phyloP scores from a whole-genome alignment of 1,140 invertebrate species.

The Aphelenchoides fujianensis region DNA sequence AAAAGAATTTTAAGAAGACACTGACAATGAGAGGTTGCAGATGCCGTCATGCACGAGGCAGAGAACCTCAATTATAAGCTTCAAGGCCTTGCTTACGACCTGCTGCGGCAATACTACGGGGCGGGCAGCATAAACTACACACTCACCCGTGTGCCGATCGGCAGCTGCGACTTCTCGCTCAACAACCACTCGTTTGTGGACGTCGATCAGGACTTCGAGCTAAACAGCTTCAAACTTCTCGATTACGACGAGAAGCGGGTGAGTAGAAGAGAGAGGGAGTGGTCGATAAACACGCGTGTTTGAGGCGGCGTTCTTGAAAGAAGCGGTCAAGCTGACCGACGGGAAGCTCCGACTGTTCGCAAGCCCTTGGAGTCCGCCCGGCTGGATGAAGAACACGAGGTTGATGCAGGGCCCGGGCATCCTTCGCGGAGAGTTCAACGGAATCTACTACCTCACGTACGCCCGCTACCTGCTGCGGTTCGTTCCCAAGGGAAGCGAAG shows the following conservation, averaged over 20 bases:
- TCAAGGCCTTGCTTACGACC: too few relatives aligned
- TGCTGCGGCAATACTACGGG: conserved; percentile 10
- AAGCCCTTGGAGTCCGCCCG: conserved; percentile 78
- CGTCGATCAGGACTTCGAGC: conserved; percentile 66
- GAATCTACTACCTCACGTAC: conserved; percentile 74
- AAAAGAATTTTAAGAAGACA: too few relatives aligned
- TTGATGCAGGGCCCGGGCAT: conserved; percentile 65
- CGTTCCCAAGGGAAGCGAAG: conserved; percentile 7
- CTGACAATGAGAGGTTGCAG: too few relatives aligned
- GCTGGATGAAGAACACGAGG: conserved; percentile 86
- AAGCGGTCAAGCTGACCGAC: too few relatives aligned
- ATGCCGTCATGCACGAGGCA: conserved; percentile 63
- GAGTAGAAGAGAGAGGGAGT: conserved; percentile 69
- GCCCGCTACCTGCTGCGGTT: conserved; percentile 73
- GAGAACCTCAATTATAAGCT: too few relatives aligned
- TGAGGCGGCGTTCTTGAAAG: too few relatives aligned
- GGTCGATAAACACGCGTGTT: too few relatives aligned
- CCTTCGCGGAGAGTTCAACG: conserved; percentile 67
- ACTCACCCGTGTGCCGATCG: conserved; percentile 75
- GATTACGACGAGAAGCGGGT: conserved; percentile 70
- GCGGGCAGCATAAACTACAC: conserved; percentile 71
- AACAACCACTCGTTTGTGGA: conserved; percentile 72
- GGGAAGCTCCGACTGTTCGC: conserved; percentile 69
- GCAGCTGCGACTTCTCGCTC: conserved; percentile 76
- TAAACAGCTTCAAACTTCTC: conserved; percentile 63